Evolutionary conservation across 2,797 vertebrate genomes (phyloP).

Genomic region (Martes flavigula): DNA sequence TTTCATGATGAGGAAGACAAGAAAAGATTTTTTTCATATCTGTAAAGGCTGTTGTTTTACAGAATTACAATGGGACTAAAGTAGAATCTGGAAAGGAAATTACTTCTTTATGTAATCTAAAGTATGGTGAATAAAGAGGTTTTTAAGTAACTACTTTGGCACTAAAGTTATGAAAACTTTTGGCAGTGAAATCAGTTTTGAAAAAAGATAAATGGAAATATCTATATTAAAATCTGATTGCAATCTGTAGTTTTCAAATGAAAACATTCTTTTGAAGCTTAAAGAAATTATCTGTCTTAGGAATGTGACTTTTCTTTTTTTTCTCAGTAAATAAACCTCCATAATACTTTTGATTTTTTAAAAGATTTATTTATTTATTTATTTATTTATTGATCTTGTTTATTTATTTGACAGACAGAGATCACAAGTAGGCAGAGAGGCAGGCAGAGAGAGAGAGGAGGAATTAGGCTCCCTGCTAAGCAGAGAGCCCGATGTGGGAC

Average conservation of each 20-base stretch:
- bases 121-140: background rate
- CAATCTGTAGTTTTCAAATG: conserved; percentile 18
- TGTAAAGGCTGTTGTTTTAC: background rate
- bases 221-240: conserved; percentile 34
- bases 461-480: too few relatives aligned
- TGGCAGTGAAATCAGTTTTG: background rate
- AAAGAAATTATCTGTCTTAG: background rate
- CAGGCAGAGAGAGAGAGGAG: too few relatives aligned
- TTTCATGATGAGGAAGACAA: conserved; percentile 9
- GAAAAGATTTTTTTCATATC: background rate
- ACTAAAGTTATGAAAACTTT: background rate
- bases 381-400: too few relatives aligned
- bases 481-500: too few relatives aligned
- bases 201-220: conserved; percentile 9
- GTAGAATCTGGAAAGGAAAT: background rate
- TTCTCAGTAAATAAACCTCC: background rate
- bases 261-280: background rate
- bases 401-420: too few relatives aligned
- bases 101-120: background rate
- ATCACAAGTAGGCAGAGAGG: too few relatives aligned
- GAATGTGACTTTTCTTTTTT: background rate
- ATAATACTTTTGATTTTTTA: background rate
- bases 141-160: background rate
- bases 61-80: background rate
- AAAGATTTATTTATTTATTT: too few relatives aligned